These are phyloP conservation scores for Lerista edwardsae DNA, from an alignment of 2,797 vertebrate species.

Conservation along the genomic window DNA sequence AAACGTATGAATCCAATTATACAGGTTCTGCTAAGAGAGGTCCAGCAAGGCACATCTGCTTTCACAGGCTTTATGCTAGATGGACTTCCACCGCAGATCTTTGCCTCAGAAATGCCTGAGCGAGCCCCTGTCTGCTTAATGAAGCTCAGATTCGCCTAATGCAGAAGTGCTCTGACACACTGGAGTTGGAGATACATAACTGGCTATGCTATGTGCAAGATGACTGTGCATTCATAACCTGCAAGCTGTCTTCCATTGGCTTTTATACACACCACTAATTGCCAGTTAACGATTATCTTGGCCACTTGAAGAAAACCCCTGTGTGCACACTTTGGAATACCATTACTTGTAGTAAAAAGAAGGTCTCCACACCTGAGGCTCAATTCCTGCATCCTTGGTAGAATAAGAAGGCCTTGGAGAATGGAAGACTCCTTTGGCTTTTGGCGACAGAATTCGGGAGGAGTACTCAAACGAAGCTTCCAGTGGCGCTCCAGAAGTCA, in stretches of 20 bases:
- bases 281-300: slow-evolving; percentile 24
- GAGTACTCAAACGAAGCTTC: slow-evolving; percentile 80
- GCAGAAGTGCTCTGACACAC: not conserved
- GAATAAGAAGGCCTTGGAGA: slow-evolving; percentile 93
- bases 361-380: slow-evolving; percentile 98
- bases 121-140: not conserved
- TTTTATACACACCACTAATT: slow-evolving; percentile 8
- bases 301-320: slow-evolving; percentile 27
- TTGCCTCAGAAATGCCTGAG: not conserved
- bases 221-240: slow-evolving; percentile 23
- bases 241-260: slow-evolving; percentile 31
- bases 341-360: slow-evolving; percentile 83
- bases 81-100: not conserved
- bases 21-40: fast-evolving
- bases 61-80: fast-evolving
- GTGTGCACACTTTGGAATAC: slow-evolving; percentile 1
- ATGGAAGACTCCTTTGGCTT: slow-evolving; percentile 79
- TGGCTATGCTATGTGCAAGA: not conserved
- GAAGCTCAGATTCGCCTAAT: not conserved
- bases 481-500: slow-evolving; percentile 40
- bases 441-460: slow-evolving; percentile 82
- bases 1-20: not conserved
- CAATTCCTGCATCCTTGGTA: slow-evolving; percentile 90
- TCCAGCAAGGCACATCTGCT: not conserved
- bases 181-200: not conserved